Evolutionary conservation across 2,888 invertebrate species (phyloP), one percentile per base, ranked within the genome.

Genomic region (Callinectes sapidus): DNA sequence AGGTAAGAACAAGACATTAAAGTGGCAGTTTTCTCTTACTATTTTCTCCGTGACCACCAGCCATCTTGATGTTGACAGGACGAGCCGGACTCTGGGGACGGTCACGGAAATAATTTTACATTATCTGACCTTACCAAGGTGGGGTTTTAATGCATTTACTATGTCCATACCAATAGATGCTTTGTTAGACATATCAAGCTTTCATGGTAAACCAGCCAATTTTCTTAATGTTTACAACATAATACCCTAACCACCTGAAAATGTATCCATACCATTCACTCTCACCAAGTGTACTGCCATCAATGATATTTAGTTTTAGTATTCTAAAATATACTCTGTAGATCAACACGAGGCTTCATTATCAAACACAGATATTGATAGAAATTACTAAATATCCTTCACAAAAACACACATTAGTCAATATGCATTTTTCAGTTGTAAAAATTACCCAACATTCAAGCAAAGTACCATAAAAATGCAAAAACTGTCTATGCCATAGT

Each of bases 31-130:
- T 14, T 35, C 10, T 32, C 81, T 81, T 81, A 81, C 81, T 32
- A 81, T 81, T 81, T 81, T 81, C 81, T 81, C 81, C 81, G 81
- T 81, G 81, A 81, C 81, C 81, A 81, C 81, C 81, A 81, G 81
- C 81, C 81, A 81, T 81, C 35, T 35, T 81, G 81, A 81, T 81
- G 81, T 35, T 81, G 81, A 81, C 81, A 81, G 81, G 35, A 35
- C 81, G 35, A 81, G 14, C 35, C 81, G 81, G 35, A 81, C 81
- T 81, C 81, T 81, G 81, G 81, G 81, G 81, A 81, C 35, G 81
- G 81, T 81, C 81, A 81, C 81, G 81, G 81, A 81, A 81, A 77
- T 77, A 10, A 77, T 77, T 81, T 81, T 13, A 81, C 35, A 35
- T 81, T 81, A 81, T 81, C 81, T 81, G 81, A 81, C 81, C 81